phyloP scores from a whole-genome alignment of 1,140 invertebrate species.

The Notospermus geniculatus region DNA sequence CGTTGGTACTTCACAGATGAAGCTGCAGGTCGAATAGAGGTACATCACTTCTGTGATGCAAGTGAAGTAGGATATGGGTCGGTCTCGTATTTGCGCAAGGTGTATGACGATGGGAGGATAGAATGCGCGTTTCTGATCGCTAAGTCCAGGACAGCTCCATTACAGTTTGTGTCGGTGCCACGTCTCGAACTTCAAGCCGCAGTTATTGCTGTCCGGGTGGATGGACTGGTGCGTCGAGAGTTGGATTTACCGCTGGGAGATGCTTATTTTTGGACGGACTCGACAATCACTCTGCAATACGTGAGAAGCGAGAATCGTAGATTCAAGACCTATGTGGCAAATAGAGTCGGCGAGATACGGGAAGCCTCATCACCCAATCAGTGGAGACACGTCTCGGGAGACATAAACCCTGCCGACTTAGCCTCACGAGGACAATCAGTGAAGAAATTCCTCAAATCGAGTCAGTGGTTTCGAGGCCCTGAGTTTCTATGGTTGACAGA shows the following conservation, averaged over 20 bases:
- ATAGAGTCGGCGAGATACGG: neutral
- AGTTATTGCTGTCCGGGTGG: constrained; percentile 7
- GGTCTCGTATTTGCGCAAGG: neutral
- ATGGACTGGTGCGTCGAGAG: neutral
- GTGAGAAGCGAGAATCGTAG: constrained; percentile 1
- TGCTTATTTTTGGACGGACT: constrained; percentile 11
- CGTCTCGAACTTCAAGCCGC: constrained; percentile 9
- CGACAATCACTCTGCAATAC: neutral
- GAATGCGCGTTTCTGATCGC: neutral
- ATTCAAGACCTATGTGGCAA: constrained; percentile 16
- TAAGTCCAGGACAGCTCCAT: neutral
- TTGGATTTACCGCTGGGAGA: neutral
- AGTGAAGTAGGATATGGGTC: constrained; percentile 5
- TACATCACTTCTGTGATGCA: constrained; percentile 14
- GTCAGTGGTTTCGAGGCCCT: constrained; percentile 1
- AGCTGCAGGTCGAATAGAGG: neutral
- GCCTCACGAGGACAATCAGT: constrained; percentile 42
- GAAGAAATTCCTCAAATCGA: neutral
- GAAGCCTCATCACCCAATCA: constrained; percentile 5
- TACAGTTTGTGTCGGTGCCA: constrained; percentile 4
- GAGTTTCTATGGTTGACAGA: neutral
- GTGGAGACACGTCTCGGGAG: constrained; percentile 51
- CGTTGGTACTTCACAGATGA: neutral
- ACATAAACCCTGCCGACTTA: constrained; percentile 53
- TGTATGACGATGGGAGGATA: neutral